phyloP scores from a whole-genome alignment of 2,888 invertebrate genomes.

The Therioaphis trifolii region DNA sequence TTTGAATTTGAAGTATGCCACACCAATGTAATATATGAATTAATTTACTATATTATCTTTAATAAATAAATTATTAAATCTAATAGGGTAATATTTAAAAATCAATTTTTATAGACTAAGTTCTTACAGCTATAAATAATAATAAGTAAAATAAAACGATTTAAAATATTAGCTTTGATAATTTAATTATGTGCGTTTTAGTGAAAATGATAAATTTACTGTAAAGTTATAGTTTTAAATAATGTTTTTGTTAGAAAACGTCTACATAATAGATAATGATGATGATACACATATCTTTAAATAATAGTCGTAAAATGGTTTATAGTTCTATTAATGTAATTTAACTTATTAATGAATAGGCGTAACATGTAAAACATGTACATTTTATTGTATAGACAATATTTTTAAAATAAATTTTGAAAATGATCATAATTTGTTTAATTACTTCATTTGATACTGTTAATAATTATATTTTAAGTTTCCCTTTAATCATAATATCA shows the following conservation, averaged over 20 bases:
- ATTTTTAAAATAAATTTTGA: not conserved
- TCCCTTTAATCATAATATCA: constrained; percentile 28
- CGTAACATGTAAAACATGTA: not conserved
- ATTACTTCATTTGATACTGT: not conserved
- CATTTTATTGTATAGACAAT: constrained; percentile 6
- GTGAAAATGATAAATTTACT: not conserved
- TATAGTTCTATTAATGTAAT: not conserved
- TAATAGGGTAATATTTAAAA: constrained; percentile 32
- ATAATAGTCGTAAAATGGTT: constrained; percentile 10
- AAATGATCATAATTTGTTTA: not conserved
- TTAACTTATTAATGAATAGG: constrained; percentile 25
- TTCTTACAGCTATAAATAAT: not conserved
- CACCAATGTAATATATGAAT: not conserved
- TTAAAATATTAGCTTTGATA: not conserved
- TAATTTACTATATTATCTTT: not conserved
- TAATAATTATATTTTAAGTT: constrained; percentile 27
- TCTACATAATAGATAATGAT: constrained; percentile 17
- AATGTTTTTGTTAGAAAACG: not conserved
- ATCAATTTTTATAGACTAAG: not conserved
- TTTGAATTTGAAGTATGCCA: not conserved
- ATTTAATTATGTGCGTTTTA: not conserved
- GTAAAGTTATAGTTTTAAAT: not conserved
- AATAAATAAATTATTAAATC: constrained; percentile 7
- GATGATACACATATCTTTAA: constrained; percentile 33
- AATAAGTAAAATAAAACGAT: not conserved